A percentile compares a stretch with the other conserved stretches of the same genome.
phyloP scores from a whole-genome alignment of 2,888 invertebrate genomes.

The Heteromurus nitidus region DNA sequence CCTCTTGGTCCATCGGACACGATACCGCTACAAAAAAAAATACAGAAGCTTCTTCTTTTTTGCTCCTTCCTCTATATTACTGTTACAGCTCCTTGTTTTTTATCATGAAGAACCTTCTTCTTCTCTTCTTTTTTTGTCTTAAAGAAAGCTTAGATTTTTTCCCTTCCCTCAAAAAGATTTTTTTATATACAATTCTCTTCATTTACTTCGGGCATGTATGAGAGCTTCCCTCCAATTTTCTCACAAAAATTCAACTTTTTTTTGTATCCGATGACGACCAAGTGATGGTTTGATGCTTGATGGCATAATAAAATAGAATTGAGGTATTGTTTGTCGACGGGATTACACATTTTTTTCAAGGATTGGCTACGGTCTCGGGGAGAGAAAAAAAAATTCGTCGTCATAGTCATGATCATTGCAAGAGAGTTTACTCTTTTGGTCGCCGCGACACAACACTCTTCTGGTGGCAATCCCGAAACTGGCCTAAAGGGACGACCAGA shows the following conservation, averaged over 20 bases:
- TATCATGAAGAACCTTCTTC: neutral
- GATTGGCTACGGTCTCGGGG: conserved; percentile 40
- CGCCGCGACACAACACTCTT: neutral
- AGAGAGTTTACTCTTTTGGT: neutral
- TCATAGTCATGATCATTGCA: conserved; percentile 14
- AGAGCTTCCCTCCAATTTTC: neutral
- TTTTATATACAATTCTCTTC: neutral
- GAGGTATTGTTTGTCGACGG: conserved; percentile 52
- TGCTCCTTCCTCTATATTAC: neutral
- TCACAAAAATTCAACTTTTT: neutral
- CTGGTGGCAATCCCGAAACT: conserved; percentile 36
- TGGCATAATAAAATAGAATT: neutral
- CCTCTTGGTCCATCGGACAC: conserved; percentile 55
- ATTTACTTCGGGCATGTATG: neutral
- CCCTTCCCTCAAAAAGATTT: neutral
- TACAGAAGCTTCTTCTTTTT: neutral
- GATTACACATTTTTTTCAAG: conserved; percentile 52
- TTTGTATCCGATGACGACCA: neutral
- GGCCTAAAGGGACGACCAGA: conserved; percentile 56
- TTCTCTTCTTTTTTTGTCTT: neutral
- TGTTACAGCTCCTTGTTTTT: neutral
- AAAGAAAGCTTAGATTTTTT: neutral
- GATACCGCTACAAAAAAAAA: conserved; percentile 50
- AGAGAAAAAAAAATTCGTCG: too few relatives aligned
- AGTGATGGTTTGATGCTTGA: neutral